Evolutionary conservation across 2,888 invertebrate genomes (phyloP), one percentile per base, ranked within the genome.

Genomic region (Drosophila planitibia): DNA sequence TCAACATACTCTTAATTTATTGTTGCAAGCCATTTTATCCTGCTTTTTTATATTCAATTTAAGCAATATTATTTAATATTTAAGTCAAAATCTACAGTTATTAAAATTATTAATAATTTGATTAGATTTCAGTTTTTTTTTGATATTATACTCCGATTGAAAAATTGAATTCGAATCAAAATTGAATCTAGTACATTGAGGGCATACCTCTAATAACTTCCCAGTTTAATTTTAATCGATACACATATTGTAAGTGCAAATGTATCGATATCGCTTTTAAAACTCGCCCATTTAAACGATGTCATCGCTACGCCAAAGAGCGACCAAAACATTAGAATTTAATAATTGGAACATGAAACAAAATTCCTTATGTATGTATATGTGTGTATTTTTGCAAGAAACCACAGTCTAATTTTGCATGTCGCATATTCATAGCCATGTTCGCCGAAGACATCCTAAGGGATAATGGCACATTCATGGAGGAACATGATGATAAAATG

Each of bases 371-470:
- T 80, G 80, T 81, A 75, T 55, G 80, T 78, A 80, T 52, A 9
- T 55, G 16, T 53, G 25, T 47, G 44, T 10, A 32, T 10, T 16
- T 22, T 30, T 2, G 1, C 12, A 30, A 14, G 2, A 16, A 47
- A 7, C 1, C 10, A 47, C 4, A 30, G 47, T 10, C 2, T 47
- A 10, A 22, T 19, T 28, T 3, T 2, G 32, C 14, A 35, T 49
- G 10, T 25, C 14, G 25, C 10, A n/a, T 25, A 1, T 25, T 22
- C 35, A 6, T 22, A 85, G 85, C 85, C 16, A 64, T 87, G 28
- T 85, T 82, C 37, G 93, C 93, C 59, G 93, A 93, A 74, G 90
- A 91, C 53, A 92, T 93, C 69, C 79, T 93, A 1, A 91, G 84
- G 70, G 83, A 82, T 28, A 93, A 91, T 72, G 93, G 92, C 10